Percentiles rank a stretch among this genome's conserved stretches.
These are phyloP conservation scores for Alethe castanea DNA, from an alignment of 2,113 vertebrate genomes.

Conservation along the genomic window DNA sequence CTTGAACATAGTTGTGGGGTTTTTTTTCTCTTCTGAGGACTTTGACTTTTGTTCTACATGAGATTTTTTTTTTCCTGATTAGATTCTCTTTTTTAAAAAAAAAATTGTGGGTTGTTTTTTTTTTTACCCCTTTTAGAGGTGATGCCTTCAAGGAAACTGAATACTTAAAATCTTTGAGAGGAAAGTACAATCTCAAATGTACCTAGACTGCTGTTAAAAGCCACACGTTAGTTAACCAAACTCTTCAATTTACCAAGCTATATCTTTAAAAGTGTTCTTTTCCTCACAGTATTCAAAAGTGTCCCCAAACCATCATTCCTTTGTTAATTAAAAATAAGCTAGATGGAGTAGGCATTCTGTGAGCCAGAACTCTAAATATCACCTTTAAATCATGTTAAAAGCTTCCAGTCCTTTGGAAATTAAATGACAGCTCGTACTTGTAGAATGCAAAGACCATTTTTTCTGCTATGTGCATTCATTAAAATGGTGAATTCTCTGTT, in stretches of 20 bases:
- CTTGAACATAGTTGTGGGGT: not conserved
- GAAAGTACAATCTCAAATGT: not conserved
- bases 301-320: not conserved
- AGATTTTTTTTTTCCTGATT: not conserved
- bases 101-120: not conserved
- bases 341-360: not conserved
- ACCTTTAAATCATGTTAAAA: not conserved
- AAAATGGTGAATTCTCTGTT: not conserved
- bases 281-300: not conserved
- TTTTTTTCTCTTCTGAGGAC: not conserved
- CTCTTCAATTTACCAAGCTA: not conserved
- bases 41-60: not conserved
- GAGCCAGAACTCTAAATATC: not conserved
- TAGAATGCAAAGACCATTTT: not conserved
- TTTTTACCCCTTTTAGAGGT: not conserved
- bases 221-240: not conserved
- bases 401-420: not conserved
- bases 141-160: not conserved
- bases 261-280: not conserved
- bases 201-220: not conserved
- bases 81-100: not conserved
- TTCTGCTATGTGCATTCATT: not conserved
- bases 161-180: not conserved
- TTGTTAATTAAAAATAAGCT: not conserved
- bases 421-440: not conserved